A percentile compares a stretch with the other conserved stretches of the same genome.
Evolutionary conservation across 2,797 vertebrate species (phyloP).

Genomic region (Tamandua tetradactyla): DNA sequence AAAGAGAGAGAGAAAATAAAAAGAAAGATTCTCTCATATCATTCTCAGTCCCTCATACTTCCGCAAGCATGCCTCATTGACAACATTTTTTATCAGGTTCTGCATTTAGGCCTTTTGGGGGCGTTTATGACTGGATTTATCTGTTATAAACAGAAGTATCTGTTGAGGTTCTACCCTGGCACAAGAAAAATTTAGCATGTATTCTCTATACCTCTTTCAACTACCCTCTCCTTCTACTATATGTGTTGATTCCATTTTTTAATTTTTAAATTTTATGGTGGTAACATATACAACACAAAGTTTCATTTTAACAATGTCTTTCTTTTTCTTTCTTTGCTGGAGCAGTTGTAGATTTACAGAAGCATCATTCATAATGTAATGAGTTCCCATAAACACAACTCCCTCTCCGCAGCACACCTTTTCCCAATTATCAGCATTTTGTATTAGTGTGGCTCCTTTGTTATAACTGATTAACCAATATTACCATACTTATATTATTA

Average conservation of each 20-base stretch:
- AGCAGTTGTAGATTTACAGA: too few species aligned
- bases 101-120: not conserved
- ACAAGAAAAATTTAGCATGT: not conserved
- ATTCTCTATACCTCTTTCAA: not conserved
- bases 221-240: not conserved
- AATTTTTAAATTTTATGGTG: too few species aligned
- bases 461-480: too few species aligned
- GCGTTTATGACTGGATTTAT: not conserved
- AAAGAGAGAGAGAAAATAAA: not conserved
- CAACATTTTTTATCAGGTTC: not conserved
- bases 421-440: too few species aligned
- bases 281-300: too few species aligned
- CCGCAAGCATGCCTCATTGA: not conserved
- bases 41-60: not conserved
- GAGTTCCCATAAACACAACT: too few species aligned
- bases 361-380: too few species aligned
- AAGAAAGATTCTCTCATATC: not conserved
- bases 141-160: not conserved
- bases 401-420: too few species aligned
- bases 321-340: too few species aligned
- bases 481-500: too few species aligned
- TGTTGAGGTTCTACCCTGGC: not conserved
- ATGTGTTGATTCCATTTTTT: not conserved
- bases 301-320: too few species aligned
- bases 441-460: too few species aligned